Conservation (phyloP, 1,140 invertebrate species). For the Macrobrachium nipponense region DNA sequence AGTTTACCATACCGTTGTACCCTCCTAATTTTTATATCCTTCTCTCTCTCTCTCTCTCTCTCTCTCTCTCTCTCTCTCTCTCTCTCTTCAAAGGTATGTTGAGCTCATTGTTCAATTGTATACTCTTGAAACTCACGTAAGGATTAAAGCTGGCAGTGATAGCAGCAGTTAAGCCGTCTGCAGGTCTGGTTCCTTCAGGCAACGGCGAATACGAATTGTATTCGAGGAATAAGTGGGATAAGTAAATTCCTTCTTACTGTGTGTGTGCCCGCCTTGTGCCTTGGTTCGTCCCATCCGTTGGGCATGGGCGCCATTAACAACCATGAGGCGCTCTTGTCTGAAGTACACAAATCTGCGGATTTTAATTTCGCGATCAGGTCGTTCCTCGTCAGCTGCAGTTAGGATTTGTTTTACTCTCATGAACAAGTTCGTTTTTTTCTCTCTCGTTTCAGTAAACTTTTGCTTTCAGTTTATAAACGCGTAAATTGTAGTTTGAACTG, state of each 20-base stretch:
- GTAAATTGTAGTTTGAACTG: neutral
- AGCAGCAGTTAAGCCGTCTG: neutral
- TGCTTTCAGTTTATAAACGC: neutral
- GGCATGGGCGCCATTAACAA: conserved; percentile 9
- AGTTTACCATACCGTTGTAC: neutral
- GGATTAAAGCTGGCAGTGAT: neutral
- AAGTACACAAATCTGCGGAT: too few species aligned
- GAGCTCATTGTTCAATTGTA: neutral
- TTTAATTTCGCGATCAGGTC: too few species aligned
- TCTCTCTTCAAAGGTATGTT: neutral
- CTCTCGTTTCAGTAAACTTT: too few species aligned
- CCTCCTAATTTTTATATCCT: neutral
- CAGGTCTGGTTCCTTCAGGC: neutral
- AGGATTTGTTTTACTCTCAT: too few species aligned
- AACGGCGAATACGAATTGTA: too few species aligned
- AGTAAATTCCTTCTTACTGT: neutral
- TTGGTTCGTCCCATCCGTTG: neutral
- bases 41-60: conserved; percentile 16
- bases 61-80: conserved; percentile 5
- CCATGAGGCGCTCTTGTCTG: neutral
- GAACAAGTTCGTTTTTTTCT: too few species aligned
- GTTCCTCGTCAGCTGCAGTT: too few species aligned
- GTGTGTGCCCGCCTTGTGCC: neutral
- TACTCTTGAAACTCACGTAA: neutral
- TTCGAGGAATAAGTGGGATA: too few species aligned